Conservation (phyloP, 2,888 invertebrate genomes). For the Shargacucullia verbasci region DNA sequence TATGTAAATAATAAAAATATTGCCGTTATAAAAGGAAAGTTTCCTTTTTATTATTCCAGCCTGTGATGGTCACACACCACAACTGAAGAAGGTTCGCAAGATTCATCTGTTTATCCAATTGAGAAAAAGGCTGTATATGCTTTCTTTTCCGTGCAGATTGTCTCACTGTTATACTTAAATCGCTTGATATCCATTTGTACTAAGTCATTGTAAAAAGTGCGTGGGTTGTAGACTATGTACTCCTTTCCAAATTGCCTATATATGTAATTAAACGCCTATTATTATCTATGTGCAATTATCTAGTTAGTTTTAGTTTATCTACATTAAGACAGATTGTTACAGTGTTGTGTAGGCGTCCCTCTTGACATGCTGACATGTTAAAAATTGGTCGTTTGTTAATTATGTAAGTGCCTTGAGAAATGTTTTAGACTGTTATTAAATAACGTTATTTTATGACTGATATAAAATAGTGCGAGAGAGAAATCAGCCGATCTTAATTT, state of each 20-base stretch:
- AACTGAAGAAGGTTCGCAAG: no score
- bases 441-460: no score
- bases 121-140: no score
- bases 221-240: constrained; percentile 22
- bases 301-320: constrained; percentile 26
- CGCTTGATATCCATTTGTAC: not conserved
- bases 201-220: not conserved
- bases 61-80: no score
- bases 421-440: constrained; percentile 9
- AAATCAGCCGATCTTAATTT: no score
- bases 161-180: no score
- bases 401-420: constrained; percentile 34
- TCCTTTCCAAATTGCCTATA: constrained; percentile 19
- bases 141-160: no score
- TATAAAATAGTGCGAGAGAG: no score
- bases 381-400: constrained; percentile 31
- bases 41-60: no score
- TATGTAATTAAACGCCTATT: constrained; percentile 44
- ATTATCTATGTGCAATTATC: constrained; percentile 46
- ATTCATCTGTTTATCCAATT: no score
- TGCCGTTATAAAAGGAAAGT: no score
- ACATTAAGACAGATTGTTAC: constrained; percentile 17
- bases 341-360: constrained; percentile 38
- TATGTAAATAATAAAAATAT: no score
- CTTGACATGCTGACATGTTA: constrained; percentile 26